These are phyloP conservation scores for Apis laboriosa DNA, from an alignment of 1,140 invertebrate species.

Conservation along the genomic window DNA sequence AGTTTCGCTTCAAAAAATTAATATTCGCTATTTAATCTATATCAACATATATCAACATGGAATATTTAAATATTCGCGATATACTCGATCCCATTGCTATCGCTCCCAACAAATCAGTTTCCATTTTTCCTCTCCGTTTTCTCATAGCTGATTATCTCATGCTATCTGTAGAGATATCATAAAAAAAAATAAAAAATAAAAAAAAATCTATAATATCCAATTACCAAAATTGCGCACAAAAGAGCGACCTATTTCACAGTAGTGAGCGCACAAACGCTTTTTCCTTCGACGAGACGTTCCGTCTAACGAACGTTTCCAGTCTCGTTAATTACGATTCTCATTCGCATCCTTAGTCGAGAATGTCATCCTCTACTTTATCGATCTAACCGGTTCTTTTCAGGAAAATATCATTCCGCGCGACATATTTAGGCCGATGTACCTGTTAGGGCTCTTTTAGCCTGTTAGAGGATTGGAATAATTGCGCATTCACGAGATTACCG, in stretches of 20 bases:
- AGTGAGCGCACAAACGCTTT: neutral
- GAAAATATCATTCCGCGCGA: conserved; percentile 6
- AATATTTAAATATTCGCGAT: too few species aligned
- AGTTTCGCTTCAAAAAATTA: too few species aligned
- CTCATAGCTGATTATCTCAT: too few species aligned
- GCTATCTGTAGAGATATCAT: too few species aligned
- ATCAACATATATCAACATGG: too few species aligned
- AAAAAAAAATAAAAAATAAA: too few species aligned
- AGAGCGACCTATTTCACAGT: neutral
- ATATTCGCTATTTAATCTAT: too few species aligned
- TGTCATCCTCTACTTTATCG: conserved; percentile 3
- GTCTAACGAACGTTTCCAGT: conserved; percentile 65
- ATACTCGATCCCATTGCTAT: too few species aligned
- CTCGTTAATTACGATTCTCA: conserved; percentile 68
- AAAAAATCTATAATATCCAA: conserved; percentile 65
- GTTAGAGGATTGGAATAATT: conserved; percentile 25
- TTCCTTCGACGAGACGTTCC: conserved; percentile 33
- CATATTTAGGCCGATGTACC: conserved; percentile 28
- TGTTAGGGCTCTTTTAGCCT: neutral
- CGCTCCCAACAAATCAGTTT: too few species aligned
- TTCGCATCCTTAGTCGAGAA: conserved; percentile 28
- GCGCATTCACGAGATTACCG: neutral
- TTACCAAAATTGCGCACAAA: conserved; percentile 68
- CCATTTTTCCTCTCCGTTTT: too few species aligned
- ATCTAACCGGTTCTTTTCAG: neutral